A percentile compares a stretch with the other conserved stretches of the same genome.
These are phyloP conservation scores for Polia nebulosa DNA, from an alignment of 2,888 invertebrate genomes.

Conservation along the genomic window DNA sequence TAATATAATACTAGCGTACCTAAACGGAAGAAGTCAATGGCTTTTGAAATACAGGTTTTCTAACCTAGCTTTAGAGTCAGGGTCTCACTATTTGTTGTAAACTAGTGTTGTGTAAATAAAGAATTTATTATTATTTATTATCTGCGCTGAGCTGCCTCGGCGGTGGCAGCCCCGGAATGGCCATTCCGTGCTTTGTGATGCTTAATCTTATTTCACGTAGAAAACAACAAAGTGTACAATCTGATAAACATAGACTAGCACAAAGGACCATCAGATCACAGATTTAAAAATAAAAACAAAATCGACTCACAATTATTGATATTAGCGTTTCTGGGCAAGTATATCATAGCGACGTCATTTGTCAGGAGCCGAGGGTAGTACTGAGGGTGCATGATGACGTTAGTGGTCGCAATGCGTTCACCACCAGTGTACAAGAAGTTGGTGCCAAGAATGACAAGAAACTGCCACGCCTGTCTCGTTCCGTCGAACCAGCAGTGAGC, in stretches of 20 bases:
- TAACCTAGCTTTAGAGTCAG: no score
- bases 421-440: slow-evolving; percentile 75
- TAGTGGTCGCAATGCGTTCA: slow-evolving; percentile 69
- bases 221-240: background rate
- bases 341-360: slow-evolving; percentile 79
- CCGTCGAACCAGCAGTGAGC: slow-evolving; percentile 82
- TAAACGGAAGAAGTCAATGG: no score
- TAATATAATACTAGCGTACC: no score
- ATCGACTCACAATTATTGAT: slow-evolving; percentile 67
- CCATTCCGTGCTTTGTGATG: no score
- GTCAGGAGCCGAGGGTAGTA: slow-evolving; percentile 63
- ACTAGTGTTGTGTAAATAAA: no score
- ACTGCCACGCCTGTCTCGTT: slow-evolving; percentile 69
- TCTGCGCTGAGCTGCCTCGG: no score
- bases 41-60: no score
- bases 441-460: slow-evolving; percentile 77
- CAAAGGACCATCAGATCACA: background rate
- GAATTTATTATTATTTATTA: no score
- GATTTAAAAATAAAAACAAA: no score
- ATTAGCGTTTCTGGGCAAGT: slow-evolving; percentile 68
- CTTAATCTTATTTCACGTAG: background rate
- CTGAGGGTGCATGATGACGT: slow-evolving; percentile 75
- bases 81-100: no score
- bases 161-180: no score
- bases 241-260: background rate